Conservation (phyloP, 2,113 vertebrate species). For the Oreotrochilus melanogaster region DNA sequence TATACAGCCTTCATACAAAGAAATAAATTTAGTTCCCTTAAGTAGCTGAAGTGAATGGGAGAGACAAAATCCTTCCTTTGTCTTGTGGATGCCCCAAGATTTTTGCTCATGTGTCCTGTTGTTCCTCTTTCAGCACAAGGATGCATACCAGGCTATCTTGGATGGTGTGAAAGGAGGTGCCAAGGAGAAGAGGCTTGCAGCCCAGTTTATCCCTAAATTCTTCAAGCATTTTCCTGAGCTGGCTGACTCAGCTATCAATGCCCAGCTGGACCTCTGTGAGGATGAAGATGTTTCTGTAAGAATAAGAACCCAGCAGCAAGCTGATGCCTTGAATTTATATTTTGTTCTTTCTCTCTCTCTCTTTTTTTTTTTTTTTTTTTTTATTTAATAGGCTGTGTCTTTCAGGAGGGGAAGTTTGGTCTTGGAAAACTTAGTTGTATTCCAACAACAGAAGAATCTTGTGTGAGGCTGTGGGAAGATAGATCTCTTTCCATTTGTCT, state of each 20-base stretch:
- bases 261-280: conserved; percentile 96
- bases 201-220: conserved; percentile 98
- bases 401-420: background rate
- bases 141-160: conserved; percentile 94
- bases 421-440: background rate
- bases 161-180: conserved; percentile 96
- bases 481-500: background rate
- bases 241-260: conserved; percentile 95
- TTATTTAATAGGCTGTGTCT: background rate
- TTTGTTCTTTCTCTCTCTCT: background rate
- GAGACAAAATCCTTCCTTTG: background rate
- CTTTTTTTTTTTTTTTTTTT: background rate
- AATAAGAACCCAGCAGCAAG: background rate
- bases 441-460: background rate
- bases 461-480: background rate
- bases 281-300: conserved; percentile 98
- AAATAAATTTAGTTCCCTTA: background rate
- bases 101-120: background rate
- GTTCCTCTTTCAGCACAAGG: conserved; percentile 88
- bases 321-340: background rate
- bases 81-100: background rate
- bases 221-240: conserved; percentile 97
- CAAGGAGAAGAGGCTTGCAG: conserved; percentile 96
- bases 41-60: background rate
- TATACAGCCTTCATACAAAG: no score